Percentiles rank a stretch among this genome's conserved stretches.
These are phyloP conservation scores for Gymnothorax reevesii DNA, from an alignment of 2,797 vertebrate species.

Conservation along the genomic window DNA sequence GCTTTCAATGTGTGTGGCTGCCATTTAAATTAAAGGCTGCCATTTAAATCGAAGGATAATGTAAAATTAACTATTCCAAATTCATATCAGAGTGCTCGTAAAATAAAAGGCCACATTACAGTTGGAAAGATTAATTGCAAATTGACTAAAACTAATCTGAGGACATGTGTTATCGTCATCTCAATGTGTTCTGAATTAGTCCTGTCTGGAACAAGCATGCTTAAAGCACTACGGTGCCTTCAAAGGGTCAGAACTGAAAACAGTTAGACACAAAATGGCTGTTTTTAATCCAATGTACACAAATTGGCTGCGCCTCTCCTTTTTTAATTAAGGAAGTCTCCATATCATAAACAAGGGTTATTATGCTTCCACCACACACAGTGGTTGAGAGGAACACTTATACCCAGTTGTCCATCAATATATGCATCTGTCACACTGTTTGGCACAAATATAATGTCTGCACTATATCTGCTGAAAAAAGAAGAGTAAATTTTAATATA, in stretches of 20 bases:
- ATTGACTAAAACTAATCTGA: neutral
- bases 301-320: no score
- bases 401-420: no score
- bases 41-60: neutral
- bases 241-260: neutral
- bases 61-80: neutral
- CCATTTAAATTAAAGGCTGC: neutral
- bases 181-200: conserved; percentile 1
- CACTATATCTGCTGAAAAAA: no score
- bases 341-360: neutral
- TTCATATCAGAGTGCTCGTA: neutral
- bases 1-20: neutral
- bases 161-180: neutral
- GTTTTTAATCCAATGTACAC: no score
- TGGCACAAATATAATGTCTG: no score
- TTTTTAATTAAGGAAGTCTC: neutral
- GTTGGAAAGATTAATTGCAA: neutral
- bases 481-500: no score
- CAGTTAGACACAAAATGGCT: neutral
- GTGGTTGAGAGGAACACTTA: no score
- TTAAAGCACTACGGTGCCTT: neutral
- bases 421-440: no score
- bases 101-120: neutral
- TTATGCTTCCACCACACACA: neutral
- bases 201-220: neutral